Evolutionary conservation across 2,797 vertebrate genomes (phyloP), one percentile per base, ranked within the genome.

Genomic region (Microtus obscurus): DNA sequence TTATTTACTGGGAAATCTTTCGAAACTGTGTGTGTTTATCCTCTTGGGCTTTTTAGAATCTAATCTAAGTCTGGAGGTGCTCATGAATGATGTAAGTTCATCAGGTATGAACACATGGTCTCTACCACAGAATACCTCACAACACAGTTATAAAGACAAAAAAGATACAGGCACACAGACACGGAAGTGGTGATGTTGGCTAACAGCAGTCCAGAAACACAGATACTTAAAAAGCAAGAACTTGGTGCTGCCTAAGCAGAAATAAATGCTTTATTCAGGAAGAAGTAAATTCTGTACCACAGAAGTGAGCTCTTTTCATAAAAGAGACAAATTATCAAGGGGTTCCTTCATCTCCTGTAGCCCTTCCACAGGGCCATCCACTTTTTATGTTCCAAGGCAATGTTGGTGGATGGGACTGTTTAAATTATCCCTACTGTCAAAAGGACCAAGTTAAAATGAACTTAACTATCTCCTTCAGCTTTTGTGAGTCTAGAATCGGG

Each of bases 111-210:
- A 48, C 56, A 90, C 14, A 17, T 51, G 16, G n/a, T 48, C 51
- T 90, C 45, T 71, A 48, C 29, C 51, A 51, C 40, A 91, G 74
- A 97, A 83, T 78, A 31, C 37, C 59, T 69, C 77, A 23, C 61
- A 59, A 48, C 82, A 13, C 82, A 63, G 65, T 79, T 87, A 79
- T 34, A 56, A 83, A 93, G 93, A 85, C 34, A 82, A 40, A 82
- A 61, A 29, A 78, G 19, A 65, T 14, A 83, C 8, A 29, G 31
- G 43, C 43, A 90, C 86, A 56, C 59, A 5, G 61, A 25, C 67
- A 69, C 14, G 1, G 43, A 34, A 27, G 43, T 4, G 29, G 8
- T 23, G 13, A 48, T 6, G 48, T 29, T 78, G 59, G 23, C 76
- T 59, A 43, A 34, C 51, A 19, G 69, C 40, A 25, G 86, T 40